Evolutionary conservation across 2,888 invertebrate genomes (phyloP), one percentile per base, ranked within the genome.

Genomic region (Orthosia incerta): DNA sequence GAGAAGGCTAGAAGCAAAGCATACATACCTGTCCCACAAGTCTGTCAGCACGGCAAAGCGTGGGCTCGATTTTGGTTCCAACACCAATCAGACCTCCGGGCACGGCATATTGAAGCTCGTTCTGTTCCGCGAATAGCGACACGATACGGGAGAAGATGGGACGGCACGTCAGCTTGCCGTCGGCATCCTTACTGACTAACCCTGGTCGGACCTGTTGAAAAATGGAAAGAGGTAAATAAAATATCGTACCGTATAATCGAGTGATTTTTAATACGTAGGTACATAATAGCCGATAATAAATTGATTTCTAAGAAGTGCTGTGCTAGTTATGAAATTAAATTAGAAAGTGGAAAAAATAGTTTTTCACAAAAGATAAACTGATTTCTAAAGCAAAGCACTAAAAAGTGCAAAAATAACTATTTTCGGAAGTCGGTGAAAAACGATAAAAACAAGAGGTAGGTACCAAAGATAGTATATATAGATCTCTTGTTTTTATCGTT

Each of bases 51-150:
- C 99, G 97, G 93, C 99, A 99, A 64, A 99, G 97, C 1, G 99
- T 99, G 3, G 99, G 99, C 93, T 99, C 99, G 90, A 99, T 99
- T 96, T 99, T 99, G 7, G 99, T 99, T 84, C 99, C 99, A 39
- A 99, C 99, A 92, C 99, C 99, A 91, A 99, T 99, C 66, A 99
- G 97, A n/a, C 99, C 99, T 82, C 99, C 99, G 72, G 99, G 99
- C 70, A 99, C 99, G 31, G 99, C 99, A 95, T 98, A 99, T 94
- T 99, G 99, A 73, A 99, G 97, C 93, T 99, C 99, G 95, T 99
- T 99, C 95, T 99, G 99, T 95, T 99, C 99, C 56, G 99, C 99
- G 94, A 98, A 99, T 74, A 99, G 97, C 1, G 99, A 99, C 20
- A 99, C 99, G 91, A 99, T 99, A 82, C 98, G 97, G 0, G 99